Evolutionary conservation across 2,113 vertebrate genomes (phyloP), one percentile per base, ranked within the genome.

Genomic region (Tenrec ecaudatus): DNA sequence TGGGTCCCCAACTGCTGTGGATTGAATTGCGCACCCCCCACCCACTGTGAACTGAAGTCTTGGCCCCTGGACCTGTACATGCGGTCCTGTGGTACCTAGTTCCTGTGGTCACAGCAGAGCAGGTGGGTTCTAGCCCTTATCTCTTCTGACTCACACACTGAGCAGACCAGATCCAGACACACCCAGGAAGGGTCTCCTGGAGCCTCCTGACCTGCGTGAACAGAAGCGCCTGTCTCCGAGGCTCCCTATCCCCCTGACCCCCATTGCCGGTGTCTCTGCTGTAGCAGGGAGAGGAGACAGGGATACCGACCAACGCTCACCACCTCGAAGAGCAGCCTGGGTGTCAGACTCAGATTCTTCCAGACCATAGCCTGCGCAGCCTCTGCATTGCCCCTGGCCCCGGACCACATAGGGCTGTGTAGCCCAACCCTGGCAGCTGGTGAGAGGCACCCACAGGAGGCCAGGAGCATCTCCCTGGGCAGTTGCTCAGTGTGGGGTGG

Each of bases 391-490:
- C 78, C 15, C 73, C 33, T 31, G 40, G 11, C 78, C 47, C n/a
- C 60, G 33, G 73, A n/a, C 38, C 53, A 43, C 3, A 6, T 10
- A 17, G 27, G 43, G 11, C 3, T 69, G 3, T 20, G n/a, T 1
- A 0, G 22, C 43, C 36, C 53, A 23, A 1, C 31, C 66, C 27
- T 31, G 84, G 60, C 0, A 22, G 43, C 53, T 64, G 40, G 31
- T 10, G 6, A 79, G 47, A 53, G n/a, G 3, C 0, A 3, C 14
- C 19, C 2, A 20, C 78, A 23, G 57, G 71, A 40, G 40, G 64
- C 78, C 71, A 31, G 40, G 40, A 66, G 31, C 1, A 0, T 77
- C n/a, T 71, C 27, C 10, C 27, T 33, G 36, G n/a, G 0, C 0
- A 0, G 38, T 0, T 16, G 38, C 57, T 87, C 1, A 0, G 82